Percentiles rank a stretch among this genome's conserved stretches.
Evolutionary conservation across 2,113 vertebrate species (phyloP).

Genomic region (Daubentonia madagascariensis): DNA sequence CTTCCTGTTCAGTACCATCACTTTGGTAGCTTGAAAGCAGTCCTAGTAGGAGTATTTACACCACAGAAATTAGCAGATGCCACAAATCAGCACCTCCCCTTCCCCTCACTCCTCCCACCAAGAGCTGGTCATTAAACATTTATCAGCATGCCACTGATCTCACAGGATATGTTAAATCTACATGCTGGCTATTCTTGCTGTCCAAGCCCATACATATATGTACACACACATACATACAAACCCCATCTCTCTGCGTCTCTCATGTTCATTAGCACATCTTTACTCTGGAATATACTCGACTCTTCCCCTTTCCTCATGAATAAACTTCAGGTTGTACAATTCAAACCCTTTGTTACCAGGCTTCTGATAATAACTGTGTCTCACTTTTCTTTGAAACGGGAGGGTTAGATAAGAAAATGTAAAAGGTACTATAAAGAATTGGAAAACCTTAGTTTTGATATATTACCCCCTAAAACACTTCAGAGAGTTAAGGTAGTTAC

Average conservation of each 20-base stretch:
- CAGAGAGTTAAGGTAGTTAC: background rate
- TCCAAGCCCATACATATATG: background rate
- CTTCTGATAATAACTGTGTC: background rate
- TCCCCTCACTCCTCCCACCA: background rate
- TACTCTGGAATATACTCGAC: background rate
- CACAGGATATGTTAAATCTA: background rate
- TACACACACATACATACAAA: background rate
- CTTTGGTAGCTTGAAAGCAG: background rate
- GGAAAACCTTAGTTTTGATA: background rate
- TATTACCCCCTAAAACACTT: background rate
- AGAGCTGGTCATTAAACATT: background rate
- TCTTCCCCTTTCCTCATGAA: background rate
- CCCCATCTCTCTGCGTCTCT: background rate
- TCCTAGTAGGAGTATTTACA: background rate
- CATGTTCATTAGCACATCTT: background rate
- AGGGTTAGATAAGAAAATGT: background rate
- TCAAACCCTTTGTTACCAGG: background rate
- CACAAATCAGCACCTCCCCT: background rate
- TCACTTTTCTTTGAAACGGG: background rate
- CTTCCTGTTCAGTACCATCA: background rate
- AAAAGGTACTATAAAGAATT: background rate
- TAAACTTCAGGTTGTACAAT: background rate
- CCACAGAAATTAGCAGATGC: background rate
- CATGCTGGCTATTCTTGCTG: background rate
- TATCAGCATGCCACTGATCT: background rate